Evolutionary conservation across 2,797 vertebrate species (phyloP), one percentile per base, ranked within the genome.

Genomic region (Leptodactylus fallax): DNA sequence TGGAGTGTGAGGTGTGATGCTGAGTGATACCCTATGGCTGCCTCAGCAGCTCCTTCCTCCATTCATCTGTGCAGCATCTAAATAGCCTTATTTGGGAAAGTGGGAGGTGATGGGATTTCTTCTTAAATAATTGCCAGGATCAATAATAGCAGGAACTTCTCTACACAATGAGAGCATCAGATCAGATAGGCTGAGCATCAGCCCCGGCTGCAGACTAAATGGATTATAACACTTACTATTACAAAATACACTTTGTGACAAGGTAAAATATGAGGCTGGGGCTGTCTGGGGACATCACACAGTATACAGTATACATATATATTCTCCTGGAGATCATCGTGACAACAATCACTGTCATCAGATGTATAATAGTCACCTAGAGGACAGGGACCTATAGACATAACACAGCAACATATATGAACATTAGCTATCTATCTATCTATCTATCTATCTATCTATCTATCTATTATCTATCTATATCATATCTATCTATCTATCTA

Each of bases 51-150:
- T 47, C 56, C 79, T 7, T 92, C 93, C 94, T 94, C 93, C 92
- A 93, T 92, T 93, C 93, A 94, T 93, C 94, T 95, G 94, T 93
- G 96, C 95, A 95, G 94, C 93, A 91, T 95, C 94, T 95, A 95
- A 95, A 95, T 94, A 94, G 95, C 94, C 95, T 95, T 95, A 95
- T 95, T 94, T 92, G 91, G 93, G 86, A 80, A 87, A 92, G 91
- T 90, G 94, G 93, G 92, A 91, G 94, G 92, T 91, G 94, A 94
- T 93, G 91, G 90, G 88, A 91, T 81, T 92, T 92, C 93, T 93
- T 93, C 61, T 93, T 92, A 94, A 94, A 95, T 94, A 93, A 94
- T 91, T 92, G 93, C 90, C 47, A 92, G 92, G 93, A 92, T 93
- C 92, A 91, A 90, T 77, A 77, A 77, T 88, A 91, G 72, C 89